Evolutionary conservation across 2,797 vertebrate genomes (phyloP).

Genomic region (Semaprochilodus insignis): DNA sequence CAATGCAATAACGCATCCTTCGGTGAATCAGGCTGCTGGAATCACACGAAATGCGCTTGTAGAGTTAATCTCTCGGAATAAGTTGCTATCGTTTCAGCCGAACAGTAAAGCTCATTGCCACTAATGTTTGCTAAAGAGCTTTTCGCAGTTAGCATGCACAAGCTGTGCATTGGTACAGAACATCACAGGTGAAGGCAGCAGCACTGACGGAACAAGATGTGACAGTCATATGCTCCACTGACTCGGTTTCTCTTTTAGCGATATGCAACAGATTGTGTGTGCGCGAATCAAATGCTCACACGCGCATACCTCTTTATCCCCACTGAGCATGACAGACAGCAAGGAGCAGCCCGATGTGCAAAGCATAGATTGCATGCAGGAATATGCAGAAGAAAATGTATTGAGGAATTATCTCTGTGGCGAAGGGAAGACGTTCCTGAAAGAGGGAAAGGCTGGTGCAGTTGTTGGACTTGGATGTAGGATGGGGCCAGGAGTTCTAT

Average conservation of each 20-base stretch:
- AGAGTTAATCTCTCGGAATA: slow-evolving; percentile 2
- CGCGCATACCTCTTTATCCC: neutral
- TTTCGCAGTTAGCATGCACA: neutral
- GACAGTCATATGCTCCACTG: slow-evolving; percentile 68
- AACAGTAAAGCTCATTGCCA: neutral
- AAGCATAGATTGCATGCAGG: neutral
- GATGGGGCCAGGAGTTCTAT: too few relatives aligned
- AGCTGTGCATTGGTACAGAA: neutral
- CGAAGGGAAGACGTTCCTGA: neutral
- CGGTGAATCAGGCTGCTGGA: neutral
- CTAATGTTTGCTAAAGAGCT: neutral
- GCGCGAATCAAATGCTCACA: neutral
- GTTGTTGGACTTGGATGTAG: too few relatives aligned
- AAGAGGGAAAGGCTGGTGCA: neutral
- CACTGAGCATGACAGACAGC: neutral
- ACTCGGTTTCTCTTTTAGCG: slow-evolving; percentile 63
- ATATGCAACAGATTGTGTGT: slow-evolving; percentile 60
- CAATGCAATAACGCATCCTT: neutral
- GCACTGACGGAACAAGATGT: slow-evolving; percentile 65
- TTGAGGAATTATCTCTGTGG: neutral
- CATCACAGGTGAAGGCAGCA: neutral
- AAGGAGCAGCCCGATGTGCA: neutral
- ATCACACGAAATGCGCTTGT: neutral
- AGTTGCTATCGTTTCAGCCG: neutral
- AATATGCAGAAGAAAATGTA: neutral